phyloP scores from a whole-genome alignment of 1,140 invertebrate genomes.

The Belonocnema kinseyi region DNA sequence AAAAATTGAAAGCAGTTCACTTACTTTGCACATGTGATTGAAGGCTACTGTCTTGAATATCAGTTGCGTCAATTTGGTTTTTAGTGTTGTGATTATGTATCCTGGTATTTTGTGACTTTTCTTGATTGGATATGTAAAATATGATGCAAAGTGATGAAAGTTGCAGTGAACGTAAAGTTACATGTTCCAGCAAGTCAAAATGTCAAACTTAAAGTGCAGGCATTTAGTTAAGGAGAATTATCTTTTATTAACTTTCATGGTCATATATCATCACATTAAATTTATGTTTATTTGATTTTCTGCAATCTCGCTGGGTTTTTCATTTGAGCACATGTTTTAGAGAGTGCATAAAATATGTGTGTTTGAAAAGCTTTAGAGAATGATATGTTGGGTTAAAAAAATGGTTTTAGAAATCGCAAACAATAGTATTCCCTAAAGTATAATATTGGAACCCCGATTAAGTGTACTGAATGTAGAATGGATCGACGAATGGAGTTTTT shows the following conservation, averaged over 20 bases:
- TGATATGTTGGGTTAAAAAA: too few relatives aligned
- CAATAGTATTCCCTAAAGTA: too few relatives aligned
- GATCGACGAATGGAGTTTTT: too few relatives aligned
- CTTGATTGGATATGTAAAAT: constrained; percentile 29
- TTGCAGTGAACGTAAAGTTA: constrained; percentile 17
- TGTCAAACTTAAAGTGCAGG: constrained; percentile 14
- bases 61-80: constrained; percentile 11
- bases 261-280: constrained; percentile 14
- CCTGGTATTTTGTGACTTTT: neutral
- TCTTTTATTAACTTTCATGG: constrained; percentile 25
- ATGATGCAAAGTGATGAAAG: constrained; percentile 19
- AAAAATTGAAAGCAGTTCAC: constrained; percentile 4
- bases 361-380: neutral
- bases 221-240: constrained; percentile 22
- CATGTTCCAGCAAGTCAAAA: constrained; percentile 23
- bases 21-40: neutral
- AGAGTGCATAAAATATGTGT: neutral
- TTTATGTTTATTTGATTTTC: constrained; percentile 28
- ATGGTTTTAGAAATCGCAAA: too few relatives aligned
- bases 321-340: neutral
- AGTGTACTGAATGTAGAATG: too few relatives aligned
- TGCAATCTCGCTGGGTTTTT: neutral
- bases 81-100: neutral
- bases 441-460: too few relatives aligned
- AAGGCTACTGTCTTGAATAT: neutral